Conservation (phyloP, 2,113 vertebrate species). For the Psilopogon haemacephalus region DNA sequence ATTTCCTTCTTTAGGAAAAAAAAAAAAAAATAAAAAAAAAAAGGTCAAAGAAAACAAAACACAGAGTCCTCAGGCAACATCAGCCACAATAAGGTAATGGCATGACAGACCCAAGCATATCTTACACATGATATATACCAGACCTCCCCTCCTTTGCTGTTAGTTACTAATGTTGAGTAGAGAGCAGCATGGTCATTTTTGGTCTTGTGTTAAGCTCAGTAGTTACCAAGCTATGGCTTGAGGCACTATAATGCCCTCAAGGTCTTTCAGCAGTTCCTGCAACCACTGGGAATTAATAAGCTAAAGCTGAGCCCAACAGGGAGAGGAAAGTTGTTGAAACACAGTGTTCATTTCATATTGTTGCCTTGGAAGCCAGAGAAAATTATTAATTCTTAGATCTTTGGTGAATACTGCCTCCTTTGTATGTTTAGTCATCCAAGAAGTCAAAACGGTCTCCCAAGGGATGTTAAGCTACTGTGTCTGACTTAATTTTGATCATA, state of each 20-base stretch:
- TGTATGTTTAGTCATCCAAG: constrained; percentile 45
- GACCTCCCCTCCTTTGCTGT: background rate
- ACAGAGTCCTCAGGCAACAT: background rate
- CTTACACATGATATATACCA: background rate
- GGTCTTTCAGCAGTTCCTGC: background rate
- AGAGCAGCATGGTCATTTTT: background rate
- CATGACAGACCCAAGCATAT: background rate
- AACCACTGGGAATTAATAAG: constrained; percentile 3
- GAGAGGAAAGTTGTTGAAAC: constrained; percentile 6
- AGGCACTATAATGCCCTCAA: background rate
- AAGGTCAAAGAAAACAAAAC: background rate
- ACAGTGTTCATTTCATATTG: background rate
- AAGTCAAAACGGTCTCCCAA: constrained; percentile 48
- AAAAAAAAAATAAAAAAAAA: background rate
- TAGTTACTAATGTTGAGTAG: background rate
- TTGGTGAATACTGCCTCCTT: background rate
- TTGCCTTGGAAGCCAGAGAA: background rate
- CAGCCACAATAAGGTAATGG: background rate
- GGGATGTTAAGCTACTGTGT: background rate
- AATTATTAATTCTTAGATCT: constrained; percentile 37
- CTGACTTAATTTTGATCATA: constrained; percentile 39
- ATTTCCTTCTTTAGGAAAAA: background rate
- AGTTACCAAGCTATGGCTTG: background rate
- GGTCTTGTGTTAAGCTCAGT: background rate
- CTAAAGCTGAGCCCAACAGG: background rate